A percentile compares a stretch with the other conserved stretches of the same genome.
These are phyloP conservation scores for Anoplophora glabripennis DNA, from an alignment of 1,140 invertebrate species.

Conservation along the genomic window DNA sequence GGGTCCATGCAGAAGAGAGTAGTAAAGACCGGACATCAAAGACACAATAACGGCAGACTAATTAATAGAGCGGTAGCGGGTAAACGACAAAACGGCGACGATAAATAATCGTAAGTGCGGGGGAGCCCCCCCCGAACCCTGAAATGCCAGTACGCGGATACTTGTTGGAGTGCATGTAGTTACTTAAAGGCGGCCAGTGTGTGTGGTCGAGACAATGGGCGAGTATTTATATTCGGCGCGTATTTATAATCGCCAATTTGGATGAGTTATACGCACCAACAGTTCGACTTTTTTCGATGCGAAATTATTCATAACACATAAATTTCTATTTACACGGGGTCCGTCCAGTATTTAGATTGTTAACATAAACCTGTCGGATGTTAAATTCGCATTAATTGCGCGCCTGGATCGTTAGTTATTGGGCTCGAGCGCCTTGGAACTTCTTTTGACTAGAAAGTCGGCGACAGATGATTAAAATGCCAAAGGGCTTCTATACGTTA, in stretches of 20 bases:
- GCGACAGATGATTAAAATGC: too few species aligned
- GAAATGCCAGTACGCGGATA: neutral
- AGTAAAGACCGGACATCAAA: constrained; percentile 25
- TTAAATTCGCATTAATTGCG: too few species aligned
- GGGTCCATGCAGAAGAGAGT: too few species aligned
- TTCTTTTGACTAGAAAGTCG: too few species aligned
- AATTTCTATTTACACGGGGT: constrained; percentile 38
- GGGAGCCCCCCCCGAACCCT: neutral
- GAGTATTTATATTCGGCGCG: constrained; percentile 35
- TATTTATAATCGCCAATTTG: constrained; percentile 40
- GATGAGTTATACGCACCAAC: constrained; percentile 37
- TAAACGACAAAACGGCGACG: neutral
- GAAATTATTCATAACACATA: constrained; percentile 43
- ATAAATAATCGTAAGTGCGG: neutral
- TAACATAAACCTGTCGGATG: constrained; percentile 40
- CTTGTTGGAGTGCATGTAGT: neutral
- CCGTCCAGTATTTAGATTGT: constrained; percentile 36
- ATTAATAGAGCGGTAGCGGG: constrained; percentile 1
- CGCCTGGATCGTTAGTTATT: too few species aligned
- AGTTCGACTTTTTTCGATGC: constrained; percentile 24
- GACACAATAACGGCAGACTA: neutral
- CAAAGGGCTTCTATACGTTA: too few species aligned
- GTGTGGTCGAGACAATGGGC: constrained; percentile 31
- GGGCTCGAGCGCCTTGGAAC: too few species aligned
- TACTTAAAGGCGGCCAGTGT: constrained; percentile 5